phyloP scores from a whole-genome alignment of 1,140 invertebrate species.

The Samia ricini region DNA sequence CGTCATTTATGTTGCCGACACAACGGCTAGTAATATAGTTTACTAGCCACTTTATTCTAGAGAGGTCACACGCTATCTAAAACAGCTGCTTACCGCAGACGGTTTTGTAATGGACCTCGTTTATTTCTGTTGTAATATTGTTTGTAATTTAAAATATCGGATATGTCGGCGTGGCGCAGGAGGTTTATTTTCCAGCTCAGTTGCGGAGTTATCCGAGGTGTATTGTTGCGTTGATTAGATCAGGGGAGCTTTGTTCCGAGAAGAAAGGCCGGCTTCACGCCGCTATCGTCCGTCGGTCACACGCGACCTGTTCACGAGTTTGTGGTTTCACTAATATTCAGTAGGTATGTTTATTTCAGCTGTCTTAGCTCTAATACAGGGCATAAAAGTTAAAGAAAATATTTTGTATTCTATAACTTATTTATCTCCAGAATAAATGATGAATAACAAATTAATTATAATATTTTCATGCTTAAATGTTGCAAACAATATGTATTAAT shows the following conservation, averaged over 20 bases:
- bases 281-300: conserved; percentile 44
- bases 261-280: conserved; percentile 43
- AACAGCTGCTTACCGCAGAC: conserved; percentile 69
- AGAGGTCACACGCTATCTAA: conserved; percentile 74
- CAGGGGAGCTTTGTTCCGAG: conserved; percentile 63
- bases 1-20: neutral
- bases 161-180: conserved; percentile 44
- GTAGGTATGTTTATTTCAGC: neutral
- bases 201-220: conserved; percentile 58
- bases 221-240: conserved; percentile 76
- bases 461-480: neutral
- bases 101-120: conserved; percentile 68
- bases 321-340: conserved; percentile 18
- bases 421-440: too few relatives aligned
- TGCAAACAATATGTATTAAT: neutral
- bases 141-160: conserved; percentile 74
- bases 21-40: neutral
- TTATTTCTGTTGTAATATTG: conserved; percentile 72
- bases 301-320: conserved; percentile 38
- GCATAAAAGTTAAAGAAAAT: neutral
- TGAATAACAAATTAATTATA: too few relatives aligned
- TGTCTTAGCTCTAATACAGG: neutral
- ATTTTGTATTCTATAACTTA: neutral
- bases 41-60: conserved; percentile 43
- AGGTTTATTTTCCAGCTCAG: conserved; percentile 65